Evolutionary conservation across 2,888 invertebrate species (phyloP), one percentile per base, ranked within the genome.

Genomic region (Papilio elwesi): DNA sequence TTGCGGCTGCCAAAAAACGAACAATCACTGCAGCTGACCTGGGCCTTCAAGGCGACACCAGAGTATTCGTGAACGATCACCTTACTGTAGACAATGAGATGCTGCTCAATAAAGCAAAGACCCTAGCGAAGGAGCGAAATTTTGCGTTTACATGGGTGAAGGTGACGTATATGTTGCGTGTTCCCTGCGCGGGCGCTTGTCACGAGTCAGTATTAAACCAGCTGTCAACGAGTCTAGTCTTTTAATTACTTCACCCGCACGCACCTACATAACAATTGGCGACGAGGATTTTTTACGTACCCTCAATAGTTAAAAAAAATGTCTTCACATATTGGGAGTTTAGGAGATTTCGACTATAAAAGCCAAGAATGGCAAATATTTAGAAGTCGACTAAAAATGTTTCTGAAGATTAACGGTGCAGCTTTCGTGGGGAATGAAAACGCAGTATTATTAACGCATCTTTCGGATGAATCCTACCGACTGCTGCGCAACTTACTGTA

Each of bases 61-160:
- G 62, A 11, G 70, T 79, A 4, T 78, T 67, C 13, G 64, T 78
- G 0, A 79, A 81, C 10, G 77, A 79, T 47, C 80, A 78, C 43
- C 57, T 80, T 3, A 79, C 79, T 0, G 13, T 69, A 0, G 74
- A 76, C 2, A 78, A 78, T 36, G 79, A 81, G 52, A 49, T 74
- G 0, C 63, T 81, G 0, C 74, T 81, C 0, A 77, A 76, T 13
- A 78, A 76, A 62, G 64, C 75, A 0, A 79, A 80, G 49, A 36
- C 38, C 0, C 26, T 74, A 0, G 76, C 77, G 0, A 76, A 74
- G 15, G 73, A 74, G n/a, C n/a, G n/a, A n/a, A n/a, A n/a, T n/a
- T n/a, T n/a, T n/a, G n/a, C n/a, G n/a, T n/a, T n/a, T n/a, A n/a
- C n/a, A n/a, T n/a, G n/a, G n/a, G n/a, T n/a, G n/a, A n/a, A n/a